Percentiles rank a stretch among this genome's conserved stretches.
Evolutionary conservation across 2,888 invertebrate species (phyloP).

Genomic region (Venustoraphidia nigricollis): DNA sequence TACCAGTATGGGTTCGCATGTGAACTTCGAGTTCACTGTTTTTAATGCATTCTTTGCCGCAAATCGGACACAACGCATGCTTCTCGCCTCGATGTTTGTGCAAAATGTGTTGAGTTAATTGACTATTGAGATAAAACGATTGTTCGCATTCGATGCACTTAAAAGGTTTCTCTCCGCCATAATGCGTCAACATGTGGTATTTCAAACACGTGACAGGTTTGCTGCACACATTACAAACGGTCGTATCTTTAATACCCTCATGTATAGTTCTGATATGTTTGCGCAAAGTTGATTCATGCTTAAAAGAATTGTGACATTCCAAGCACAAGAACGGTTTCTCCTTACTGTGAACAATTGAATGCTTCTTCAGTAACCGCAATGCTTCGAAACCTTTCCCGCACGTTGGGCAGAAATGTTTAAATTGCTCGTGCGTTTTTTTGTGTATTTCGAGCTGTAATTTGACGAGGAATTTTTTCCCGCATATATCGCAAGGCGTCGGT

Average conservation of each 20-base stretch:
- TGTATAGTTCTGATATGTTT: not conserved
- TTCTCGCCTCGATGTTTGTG: not conserved
- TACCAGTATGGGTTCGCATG: not conserved
- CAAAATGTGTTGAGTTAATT: not conserved
- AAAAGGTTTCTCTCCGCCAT: not conserved
- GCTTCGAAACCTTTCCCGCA: not conserved
- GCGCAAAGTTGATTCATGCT: not conserved
- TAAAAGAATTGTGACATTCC: constrained; percentile 1
- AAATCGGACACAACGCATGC: not conserved
- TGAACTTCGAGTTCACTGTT: not conserved
- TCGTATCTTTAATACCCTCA: not conserved
- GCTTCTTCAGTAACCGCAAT: not conserved
- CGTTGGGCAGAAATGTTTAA: not conserved
- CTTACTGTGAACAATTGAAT: not conserved
- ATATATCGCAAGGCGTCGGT: not conserved
- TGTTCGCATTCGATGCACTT: not conserved
- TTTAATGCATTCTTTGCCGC: not conserved
- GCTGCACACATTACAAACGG: constrained; percentile 1
- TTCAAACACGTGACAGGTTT: not conserved
- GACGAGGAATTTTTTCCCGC: too few relatives aligned
- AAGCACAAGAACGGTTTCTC: not conserved
- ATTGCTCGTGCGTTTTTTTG: too few relatives aligned
- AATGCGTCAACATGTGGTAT: not conserved
- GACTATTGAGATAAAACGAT: not conserved
- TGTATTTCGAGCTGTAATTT: too few relatives aligned